phyloP scores from a whole-genome alignment of 2,888 invertebrate species.

The Tiliacea citrago region DNA sequence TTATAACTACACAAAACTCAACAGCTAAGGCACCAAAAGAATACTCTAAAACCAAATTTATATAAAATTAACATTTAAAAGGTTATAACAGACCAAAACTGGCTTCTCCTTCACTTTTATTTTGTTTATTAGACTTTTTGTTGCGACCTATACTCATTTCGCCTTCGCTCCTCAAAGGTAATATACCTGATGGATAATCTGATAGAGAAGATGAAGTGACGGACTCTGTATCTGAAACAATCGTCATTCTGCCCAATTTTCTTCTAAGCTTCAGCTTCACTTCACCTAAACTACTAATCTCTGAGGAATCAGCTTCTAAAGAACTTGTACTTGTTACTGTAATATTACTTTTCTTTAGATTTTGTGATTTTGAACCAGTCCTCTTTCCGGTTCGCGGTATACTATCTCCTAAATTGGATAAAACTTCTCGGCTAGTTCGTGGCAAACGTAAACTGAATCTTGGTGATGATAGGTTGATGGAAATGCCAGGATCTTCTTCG shows the following conservation, averaged over 20 bases:
- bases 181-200: conserved; percentile 75
- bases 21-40: conserved; percentile 72
- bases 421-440: conserved; percentile 79
- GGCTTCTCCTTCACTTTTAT: conserved; percentile 81
- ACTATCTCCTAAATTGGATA: conserved; percentile 77
- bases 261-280: conserved; percentile 79
- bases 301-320: conserved; percentile 83
- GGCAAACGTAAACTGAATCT: conserved; percentile 85
- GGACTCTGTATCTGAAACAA: conserved; percentile 77
- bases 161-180: conserved; percentile 84
- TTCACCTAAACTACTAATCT: conserved; percentile 87
- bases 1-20: conserved; percentile 51
- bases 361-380: conserved; percentile 31
- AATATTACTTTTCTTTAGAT: conserved; percentile 56
- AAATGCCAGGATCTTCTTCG: conserved; percentile 81
- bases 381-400: conserved; percentile 59
- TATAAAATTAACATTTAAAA: conserved; percentile 25
- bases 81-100: conserved; percentile 69
- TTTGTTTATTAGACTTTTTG: conserved; percentile 65
- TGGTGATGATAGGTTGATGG: conserved; percentile 86
- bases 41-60: conserved; percentile 59
- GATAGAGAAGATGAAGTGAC: conserved; percentile 77
- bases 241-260: conserved; percentile 70
- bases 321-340: conserved; percentile 81
- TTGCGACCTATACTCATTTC: conserved; percentile 79